A percentile compares a stretch with the other conserved stretches of the same genome.
These are phyloP conservation scores for Lasaia peninsularis DNA, from an alignment of 1,140 invertebrate species.

Conservation along the genomic window DNA sequence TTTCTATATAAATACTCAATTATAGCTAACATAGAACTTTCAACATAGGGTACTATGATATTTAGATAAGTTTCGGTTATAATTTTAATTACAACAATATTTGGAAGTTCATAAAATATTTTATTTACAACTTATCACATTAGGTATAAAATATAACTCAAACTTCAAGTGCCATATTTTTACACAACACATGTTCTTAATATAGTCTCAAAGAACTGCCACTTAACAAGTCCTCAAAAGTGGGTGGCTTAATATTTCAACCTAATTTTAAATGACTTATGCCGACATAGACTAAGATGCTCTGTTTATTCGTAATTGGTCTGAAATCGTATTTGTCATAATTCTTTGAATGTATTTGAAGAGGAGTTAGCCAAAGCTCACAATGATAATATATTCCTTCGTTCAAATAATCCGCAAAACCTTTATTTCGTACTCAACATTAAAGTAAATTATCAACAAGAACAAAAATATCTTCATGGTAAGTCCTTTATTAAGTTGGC, in stretches of 20 bases:
- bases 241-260: neutral
- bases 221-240: neutral
- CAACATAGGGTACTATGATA: neutral
- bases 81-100: slow-evolving; percentile 13
- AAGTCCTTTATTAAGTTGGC: too few relatives aligned
- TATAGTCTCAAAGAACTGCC: neutral
- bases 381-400: too few relatives aligned
- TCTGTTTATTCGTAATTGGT: too few relatives aligned
- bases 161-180: neutral
- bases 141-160: neutral
- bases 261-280: neutral
- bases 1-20: too few relatives aligned
- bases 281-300: neutral
- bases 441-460: too few relatives aligned
- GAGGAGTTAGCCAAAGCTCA: too few relatives aligned
- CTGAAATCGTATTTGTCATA: too few relatives aligned
- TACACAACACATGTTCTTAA: neutral
- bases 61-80: neutral
- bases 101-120: neutral
- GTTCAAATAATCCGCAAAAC: too few relatives aligned
- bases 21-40: too few relatives aligned
- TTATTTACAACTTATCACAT: neutral
- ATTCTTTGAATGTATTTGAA: too few relatives aligned
- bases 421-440: too few relatives aligned
- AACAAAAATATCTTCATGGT: too few relatives aligned